A percentile compares a stretch with the other conserved stretches of the same genome.
phyloP scores from a whole-genome alignment of 1,140 invertebrate genomes.

The Drosophila subpulchrella region DNA sequence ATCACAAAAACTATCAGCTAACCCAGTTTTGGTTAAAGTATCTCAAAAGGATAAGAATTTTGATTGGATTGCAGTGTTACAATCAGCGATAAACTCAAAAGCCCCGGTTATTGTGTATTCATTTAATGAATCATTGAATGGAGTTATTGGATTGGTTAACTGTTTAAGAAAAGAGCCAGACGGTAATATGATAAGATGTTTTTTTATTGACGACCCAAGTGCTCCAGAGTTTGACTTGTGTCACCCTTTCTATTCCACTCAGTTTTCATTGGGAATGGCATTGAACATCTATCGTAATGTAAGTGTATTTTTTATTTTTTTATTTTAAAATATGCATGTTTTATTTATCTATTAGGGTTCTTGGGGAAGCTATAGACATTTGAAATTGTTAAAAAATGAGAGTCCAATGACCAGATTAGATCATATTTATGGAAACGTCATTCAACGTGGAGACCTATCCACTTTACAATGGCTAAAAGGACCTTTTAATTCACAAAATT shows the following conservation, averaged over 20 bases:
- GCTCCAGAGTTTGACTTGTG: conserved; percentile 88
- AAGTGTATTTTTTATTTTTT: conserved; percentile 53
- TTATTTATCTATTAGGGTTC: conserved; percentile 85
- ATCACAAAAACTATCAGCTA: conserved; percentile 48
- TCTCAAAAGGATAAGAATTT: conserved; percentile 82
- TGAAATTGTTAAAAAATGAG: conserved; percentile 85
- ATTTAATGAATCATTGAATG: conserved; percentile 88
- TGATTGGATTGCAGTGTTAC: conserved; percentile 86
- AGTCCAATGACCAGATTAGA: conserved; percentile 68
- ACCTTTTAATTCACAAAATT: conserved; percentile 82
- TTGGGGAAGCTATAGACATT: conserved; percentile 93
- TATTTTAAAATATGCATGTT: neutral
- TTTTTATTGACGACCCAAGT: conserved; percentile 88
- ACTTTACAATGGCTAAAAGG: conserved; percentile 93
- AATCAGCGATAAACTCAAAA: conserved; percentile 85
- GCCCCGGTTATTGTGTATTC: conserved; percentile 86
- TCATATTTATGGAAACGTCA: conserved; percentile 92
- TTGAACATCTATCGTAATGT: conserved; percentile 91
- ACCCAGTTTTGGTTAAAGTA: conserved; percentile 71
- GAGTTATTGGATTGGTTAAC: conserved; percentile 93
- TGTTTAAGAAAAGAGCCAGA: conserved; percentile 90
- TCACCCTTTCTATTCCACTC: conserved; percentile 88
- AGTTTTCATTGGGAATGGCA: conserved; percentile 90
- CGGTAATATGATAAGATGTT: conserved; percentile 87
- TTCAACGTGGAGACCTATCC: conserved; percentile 93